Conservation (phyloP, 2,888 invertebrate species). For the Dusona sp. region DNA sequence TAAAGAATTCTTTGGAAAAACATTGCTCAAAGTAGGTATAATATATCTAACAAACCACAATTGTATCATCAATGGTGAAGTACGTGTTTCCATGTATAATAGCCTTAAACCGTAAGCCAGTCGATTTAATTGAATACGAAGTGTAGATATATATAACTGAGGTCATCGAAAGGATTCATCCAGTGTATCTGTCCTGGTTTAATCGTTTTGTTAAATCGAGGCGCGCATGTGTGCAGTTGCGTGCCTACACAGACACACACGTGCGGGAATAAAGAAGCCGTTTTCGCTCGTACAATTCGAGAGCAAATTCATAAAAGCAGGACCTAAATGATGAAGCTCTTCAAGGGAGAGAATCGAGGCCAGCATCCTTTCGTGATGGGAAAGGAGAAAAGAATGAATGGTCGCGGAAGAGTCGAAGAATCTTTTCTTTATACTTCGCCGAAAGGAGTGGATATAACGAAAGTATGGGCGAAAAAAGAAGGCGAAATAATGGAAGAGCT, state of each 20-base stretch:
- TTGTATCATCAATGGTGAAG: background rate
- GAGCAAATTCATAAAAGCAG: constrained; percentile 52
- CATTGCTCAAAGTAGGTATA: background rate
- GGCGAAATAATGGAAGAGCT: constrained; percentile 48
- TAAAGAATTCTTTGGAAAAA: background rate
- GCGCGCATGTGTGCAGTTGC: background rate
- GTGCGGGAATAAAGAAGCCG: background rate
- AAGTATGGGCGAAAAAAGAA: constrained; percentile 27
- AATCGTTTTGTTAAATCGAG: constrained; percentile 44
- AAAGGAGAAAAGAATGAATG: constrained; percentile 43
- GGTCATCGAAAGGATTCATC: constrained; percentile 43
- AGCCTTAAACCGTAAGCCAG: background rate
- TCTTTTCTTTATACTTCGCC: constrained; percentile 66
- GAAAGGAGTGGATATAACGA: constrained; percentile 61
- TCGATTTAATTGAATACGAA: background rate
- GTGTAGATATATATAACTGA: constrained; percentile 1
- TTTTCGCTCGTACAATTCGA: constrained; percentile 30
- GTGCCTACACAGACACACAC: no score
- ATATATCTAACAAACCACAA: background rate
- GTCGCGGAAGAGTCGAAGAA: constrained; percentile 56
- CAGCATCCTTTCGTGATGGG: constrained; percentile 41
- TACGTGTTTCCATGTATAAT: constrained; percentile 15
- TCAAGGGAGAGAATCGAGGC: constrained; percentile 32
- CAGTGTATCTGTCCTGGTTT: constrained; percentile 49
- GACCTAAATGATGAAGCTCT: constrained; percentile 61